These are phyloP conservation scores for Hetaerina americana DNA, from an alignment of 1,140 invertebrate species.

Conservation along the genomic window DNA sequence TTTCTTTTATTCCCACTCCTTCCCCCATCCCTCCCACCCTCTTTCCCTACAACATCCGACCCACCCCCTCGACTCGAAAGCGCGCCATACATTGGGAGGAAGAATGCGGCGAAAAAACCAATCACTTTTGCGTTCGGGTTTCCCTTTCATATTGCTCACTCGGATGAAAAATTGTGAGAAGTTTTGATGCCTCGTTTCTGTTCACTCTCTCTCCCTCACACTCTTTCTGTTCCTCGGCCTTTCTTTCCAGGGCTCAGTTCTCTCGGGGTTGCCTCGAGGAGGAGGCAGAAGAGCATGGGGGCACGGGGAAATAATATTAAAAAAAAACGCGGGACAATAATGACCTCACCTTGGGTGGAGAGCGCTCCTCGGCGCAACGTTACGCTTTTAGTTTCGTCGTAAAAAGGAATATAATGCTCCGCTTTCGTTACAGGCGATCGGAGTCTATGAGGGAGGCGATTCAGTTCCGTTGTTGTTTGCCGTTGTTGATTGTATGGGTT, in stretches of 20 bases:
- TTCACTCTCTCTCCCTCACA: not conserved
- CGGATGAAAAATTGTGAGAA: not conserved
- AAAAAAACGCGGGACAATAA: not conserved
- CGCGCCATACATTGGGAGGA: not conserved
- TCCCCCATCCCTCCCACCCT: not conserved
- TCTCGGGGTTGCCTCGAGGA: no score
- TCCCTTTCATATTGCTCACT: not conserved
- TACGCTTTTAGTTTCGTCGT: not conserved
- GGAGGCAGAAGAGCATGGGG: not conserved
- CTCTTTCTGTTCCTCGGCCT: not conserved
- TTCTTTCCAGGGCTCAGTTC: not conserved
- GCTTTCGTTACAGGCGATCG: not conserved
- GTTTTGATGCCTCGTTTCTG: not conserved
- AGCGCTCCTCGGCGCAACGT: not conserved
- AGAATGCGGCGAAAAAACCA: not conserved
- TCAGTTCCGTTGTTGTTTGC: no score
- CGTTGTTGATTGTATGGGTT: no score
- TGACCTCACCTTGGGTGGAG: not conserved
- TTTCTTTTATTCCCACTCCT: not conserved
- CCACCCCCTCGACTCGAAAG: not conserved
- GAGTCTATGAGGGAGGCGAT: not conserved
- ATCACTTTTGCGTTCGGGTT: not conserved
- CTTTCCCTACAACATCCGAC: not conserved
- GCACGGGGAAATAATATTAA: not conserved
- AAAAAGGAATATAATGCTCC: not conserved